Conservation (phyloP, 1,140 invertebrate genomes). For the Helicoverpa armigera region DNA sequence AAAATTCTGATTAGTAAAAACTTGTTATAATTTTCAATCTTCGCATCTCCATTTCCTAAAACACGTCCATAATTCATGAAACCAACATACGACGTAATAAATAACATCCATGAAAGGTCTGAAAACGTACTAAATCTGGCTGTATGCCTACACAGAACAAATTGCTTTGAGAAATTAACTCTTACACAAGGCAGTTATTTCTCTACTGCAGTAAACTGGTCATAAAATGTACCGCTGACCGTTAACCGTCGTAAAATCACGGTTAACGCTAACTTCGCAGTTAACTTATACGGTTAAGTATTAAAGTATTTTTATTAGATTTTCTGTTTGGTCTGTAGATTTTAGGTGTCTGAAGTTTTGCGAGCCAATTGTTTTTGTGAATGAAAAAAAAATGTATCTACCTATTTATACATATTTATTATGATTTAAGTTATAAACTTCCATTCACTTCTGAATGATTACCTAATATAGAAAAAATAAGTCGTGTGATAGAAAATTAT, state of each 20-base stretch:
- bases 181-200: slow-evolving; percentile 1
- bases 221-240: slow-evolving; percentile 21
- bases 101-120: not conserved
- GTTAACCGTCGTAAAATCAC: slow-evolving; percentile 37
- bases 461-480: too few relatives aligned
- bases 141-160: not conserved
- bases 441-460: too few relatives aligned
- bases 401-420: too few relatives aligned
- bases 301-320: slow-evolving; percentile 17
- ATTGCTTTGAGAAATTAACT: slow-evolving; percentile 31
- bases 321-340: not conserved
- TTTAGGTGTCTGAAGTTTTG: too few relatives aligned
- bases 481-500: too few relatives aligned
- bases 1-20: too few relatives aligned
- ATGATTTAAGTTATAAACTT: too few relatives aligned
- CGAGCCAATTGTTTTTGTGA: too few relatives aligned
- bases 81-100: not conserved
- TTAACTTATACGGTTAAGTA: not conserved
- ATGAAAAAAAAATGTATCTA: too few relatives aligned
- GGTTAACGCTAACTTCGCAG: slow-evolving; percentile 16
- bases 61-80: too few relatives aligned
- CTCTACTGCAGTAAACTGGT: not conserved
- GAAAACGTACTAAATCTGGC: not conserved
- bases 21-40: too few relatives aligned
- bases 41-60: too few relatives aligned